Evolutionary conservation across 2,113 vertebrate genomes (phyloP).

Genomic region (Chroicocephalus ridibundus): DNA sequence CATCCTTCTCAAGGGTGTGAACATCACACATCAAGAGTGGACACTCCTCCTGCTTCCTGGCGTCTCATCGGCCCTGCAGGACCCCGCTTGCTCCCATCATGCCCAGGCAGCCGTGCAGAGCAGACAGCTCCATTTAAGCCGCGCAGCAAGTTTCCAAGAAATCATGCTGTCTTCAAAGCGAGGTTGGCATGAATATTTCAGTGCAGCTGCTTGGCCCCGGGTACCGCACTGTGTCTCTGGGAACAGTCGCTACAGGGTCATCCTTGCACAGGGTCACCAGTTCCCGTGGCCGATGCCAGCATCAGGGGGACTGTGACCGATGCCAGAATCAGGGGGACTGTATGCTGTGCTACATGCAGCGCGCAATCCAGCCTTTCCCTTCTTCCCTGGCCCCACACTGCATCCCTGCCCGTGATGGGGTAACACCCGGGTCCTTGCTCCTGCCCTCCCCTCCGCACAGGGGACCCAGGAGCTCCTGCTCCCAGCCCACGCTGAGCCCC

Average conservation of each 20-base stretch:
- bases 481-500: accelerated
- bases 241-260: neutral
- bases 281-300: neutral
- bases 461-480: neutral
- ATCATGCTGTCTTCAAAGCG: constrained; percentile 3
- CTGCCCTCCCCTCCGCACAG: neutral
- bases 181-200: constrained; percentile 22
- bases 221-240: accelerated
- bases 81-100: neutral
- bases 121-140: constrained; percentile 28
- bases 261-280: accelerated
- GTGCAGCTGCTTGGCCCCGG: neutral
- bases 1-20: neutral
- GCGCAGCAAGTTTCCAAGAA: constrained; percentile 9
- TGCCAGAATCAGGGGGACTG: accelerated
- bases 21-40: accelerated
- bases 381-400: neutral
- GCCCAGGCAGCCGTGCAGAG: neutral
- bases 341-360: accelerated
- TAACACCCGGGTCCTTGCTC: neutral
- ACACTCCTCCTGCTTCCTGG: neutral
- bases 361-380: neutral
- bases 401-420: accelerated
- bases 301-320: neutral
- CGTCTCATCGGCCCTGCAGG: neutral